These are phyloP conservation scores for Erpornis zantholeuca DNA, from an alignment of 2,113 vertebrate species.

Conservation along the genomic window DNA sequence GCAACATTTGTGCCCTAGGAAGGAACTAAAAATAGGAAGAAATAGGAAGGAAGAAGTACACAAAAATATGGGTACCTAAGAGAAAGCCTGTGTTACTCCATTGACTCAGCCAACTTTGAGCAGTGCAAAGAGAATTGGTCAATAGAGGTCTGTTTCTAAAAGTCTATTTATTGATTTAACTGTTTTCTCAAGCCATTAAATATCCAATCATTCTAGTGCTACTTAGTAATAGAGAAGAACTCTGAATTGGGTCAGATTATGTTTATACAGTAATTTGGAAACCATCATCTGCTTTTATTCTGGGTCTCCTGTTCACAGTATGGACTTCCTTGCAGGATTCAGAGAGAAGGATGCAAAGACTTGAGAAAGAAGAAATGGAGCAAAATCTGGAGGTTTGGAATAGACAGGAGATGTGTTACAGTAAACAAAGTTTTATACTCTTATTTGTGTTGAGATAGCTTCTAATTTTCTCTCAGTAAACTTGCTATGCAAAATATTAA, in stretches of 20 bases:
- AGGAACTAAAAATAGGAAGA: background rate
- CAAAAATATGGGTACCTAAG: background rate
- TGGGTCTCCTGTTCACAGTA: background rate
- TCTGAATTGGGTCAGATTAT: background rate
- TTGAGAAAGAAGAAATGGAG: background rate
- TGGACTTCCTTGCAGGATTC: background rate
- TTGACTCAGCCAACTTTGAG: background rate
- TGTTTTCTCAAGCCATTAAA: background rate
- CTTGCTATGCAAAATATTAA: background rate
- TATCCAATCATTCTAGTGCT: background rate
- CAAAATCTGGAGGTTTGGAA: background rate
- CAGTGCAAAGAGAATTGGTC: background rate
- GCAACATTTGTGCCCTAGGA: background rate
- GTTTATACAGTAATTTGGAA: background rate
- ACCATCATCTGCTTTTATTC: background rate
- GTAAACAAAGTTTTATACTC: background rate
- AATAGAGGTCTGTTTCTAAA: background rate
- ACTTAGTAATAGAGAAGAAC: background rate
- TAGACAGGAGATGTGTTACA: accelerated
- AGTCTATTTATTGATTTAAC: background rate
- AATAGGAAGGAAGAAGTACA: background rate
- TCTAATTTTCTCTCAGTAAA: background rate
- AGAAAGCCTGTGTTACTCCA: background rate
- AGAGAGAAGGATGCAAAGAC: background rate
- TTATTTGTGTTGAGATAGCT: background rate